Evolutionary conservation across 1,140 invertebrate species (phyloP).

Genomic region (Caenorhabditis brenneri): DNA sequence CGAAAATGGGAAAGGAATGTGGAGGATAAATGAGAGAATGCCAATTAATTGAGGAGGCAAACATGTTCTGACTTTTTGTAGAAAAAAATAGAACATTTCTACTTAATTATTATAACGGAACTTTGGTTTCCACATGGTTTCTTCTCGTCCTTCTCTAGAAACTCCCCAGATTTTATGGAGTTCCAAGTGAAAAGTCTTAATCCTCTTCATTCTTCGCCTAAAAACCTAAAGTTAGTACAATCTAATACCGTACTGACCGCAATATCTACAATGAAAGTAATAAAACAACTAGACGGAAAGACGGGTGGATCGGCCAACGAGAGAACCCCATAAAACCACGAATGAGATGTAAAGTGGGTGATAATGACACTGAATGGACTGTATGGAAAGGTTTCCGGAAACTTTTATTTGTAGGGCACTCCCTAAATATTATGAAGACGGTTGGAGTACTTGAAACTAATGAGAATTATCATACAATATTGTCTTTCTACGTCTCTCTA

Average conservation of each 20-base stretch:
- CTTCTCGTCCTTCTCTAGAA: no score
- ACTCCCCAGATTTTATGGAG: background rate
- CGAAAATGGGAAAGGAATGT: constrained; percentile 45
- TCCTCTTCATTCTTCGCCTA: background rate
- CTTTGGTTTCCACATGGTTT: no score
- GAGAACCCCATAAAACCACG: background rate
- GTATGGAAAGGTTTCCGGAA: background rate
- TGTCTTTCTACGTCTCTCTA: no score
- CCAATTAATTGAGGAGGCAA: constrained; percentile 2
- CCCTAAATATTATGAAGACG: no score
- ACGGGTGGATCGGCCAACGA: background rate
- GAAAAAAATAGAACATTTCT: no score
- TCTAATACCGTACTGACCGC: background rate
- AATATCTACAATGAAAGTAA: constrained; percentile 4
- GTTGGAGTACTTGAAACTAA: no score
- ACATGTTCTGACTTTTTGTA: constrained; percentile 16
- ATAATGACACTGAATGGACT: no score
- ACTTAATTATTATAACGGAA: no score
- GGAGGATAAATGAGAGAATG: background rate
- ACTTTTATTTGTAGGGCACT: background rate
- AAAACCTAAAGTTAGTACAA: background rate
- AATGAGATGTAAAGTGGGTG: constrained; percentile 1
- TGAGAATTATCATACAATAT: no score
- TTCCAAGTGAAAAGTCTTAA: no score
- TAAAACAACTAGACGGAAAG: background rate